Percentiles rank a stretch among this genome's conserved stretches.
Evolutionary conservation across 2,113 vertebrate species (phyloP).

Genomic region (Myiozetetes cayanensis): DNA sequence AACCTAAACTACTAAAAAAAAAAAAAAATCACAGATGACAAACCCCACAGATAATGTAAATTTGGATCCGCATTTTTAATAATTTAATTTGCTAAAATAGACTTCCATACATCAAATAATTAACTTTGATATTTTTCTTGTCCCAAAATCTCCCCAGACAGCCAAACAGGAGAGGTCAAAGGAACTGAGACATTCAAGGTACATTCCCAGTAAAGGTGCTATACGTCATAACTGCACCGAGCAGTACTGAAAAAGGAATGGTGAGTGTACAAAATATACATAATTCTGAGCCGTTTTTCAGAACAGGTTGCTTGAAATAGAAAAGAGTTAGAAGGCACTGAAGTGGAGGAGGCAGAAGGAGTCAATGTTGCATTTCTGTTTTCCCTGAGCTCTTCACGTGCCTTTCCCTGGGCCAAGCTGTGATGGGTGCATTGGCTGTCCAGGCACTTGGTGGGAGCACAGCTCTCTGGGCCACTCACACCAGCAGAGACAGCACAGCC

Average conservation of each 20-base stretch:
- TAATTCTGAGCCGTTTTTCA: neutral
- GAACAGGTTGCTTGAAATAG: neutral
- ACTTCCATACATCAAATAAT: neutral
- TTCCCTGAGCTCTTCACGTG: neutral
- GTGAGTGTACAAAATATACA: neutral
- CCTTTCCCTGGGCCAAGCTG: too few relatives aligned
- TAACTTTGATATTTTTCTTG: neutral
- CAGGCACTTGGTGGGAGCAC: neutral
- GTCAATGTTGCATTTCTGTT: neutral
- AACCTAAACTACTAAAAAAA: neutral
- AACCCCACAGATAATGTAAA: accelerated
- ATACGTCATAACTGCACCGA: neutral
- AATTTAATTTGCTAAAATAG: neutral
- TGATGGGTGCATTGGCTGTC: neutral
- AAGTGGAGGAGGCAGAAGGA: neutral
- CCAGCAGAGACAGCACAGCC: neutral
- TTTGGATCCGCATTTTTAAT: neutral
- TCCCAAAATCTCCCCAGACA: neutral
- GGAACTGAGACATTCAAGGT: neutral
- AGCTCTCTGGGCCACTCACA: neutral
- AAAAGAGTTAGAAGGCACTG: neutral
- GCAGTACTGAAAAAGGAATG: neutral
- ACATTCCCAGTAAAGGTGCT: neutral
- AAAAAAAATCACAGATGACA: neutral
- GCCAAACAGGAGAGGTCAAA: neutral